These are phyloP conservation scores for Nebria salina DNA, from an alignment of 2,888 invertebrate species.

Conservation along the genomic window DNA sequence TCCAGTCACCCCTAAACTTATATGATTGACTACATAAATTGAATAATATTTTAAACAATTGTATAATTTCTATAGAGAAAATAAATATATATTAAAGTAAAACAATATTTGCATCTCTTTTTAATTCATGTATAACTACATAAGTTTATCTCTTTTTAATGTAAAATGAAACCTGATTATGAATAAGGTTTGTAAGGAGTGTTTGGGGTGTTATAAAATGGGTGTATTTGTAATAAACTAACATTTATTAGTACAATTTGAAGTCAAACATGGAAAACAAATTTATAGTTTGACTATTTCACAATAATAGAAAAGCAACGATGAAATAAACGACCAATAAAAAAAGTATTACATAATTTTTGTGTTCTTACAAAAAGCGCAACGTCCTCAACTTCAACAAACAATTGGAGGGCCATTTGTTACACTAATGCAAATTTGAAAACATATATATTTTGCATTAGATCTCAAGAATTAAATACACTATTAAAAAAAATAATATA, in stretches of 20 bases:
- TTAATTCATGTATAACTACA: no score
- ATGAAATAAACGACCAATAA: conserved; percentile 12
- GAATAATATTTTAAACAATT: no score
- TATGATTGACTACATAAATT: no score
- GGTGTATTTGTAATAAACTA: conserved; percentile 37
- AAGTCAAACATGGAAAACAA: conserved; percentile 43
- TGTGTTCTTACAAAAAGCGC: background rate
- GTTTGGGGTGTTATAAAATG: background rate
- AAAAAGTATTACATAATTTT: conserved; percentile 14
- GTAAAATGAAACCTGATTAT: no score
- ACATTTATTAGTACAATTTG: conserved; percentile 44
- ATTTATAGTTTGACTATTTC: conserved; percentile 35
- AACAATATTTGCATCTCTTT: no score
- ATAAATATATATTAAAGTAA: no score
- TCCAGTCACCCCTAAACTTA: background rate
- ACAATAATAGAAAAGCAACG: conserved; percentile 42
- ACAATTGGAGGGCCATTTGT: background rate
- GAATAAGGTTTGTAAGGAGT: no score
- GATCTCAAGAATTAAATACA: background rate
- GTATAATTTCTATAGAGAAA: no score
- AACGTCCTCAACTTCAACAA: conserved; percentile 2
- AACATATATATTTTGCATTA: conserved; percentile 19
- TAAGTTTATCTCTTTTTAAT: no score
- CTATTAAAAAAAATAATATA: background rate
- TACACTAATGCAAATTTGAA: conserved; percentile 7